Conservation (phyloP, 1,140 invertebrate genomes). For the Heliconius hermathena region DNA sequence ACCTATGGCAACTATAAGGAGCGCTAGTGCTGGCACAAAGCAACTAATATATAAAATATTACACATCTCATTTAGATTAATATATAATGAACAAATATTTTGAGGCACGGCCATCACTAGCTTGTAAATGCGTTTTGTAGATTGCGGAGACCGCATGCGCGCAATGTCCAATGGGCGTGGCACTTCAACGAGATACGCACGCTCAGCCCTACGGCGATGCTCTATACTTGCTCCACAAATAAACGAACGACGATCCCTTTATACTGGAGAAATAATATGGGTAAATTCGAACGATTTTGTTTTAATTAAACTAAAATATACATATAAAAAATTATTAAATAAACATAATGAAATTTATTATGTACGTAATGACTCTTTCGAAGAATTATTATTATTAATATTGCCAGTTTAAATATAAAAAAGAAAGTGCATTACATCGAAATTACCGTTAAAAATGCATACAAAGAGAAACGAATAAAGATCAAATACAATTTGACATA, state of each 20-base stretch:
- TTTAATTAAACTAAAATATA: neutral
- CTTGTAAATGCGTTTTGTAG: slow-evolving; percentile 25
- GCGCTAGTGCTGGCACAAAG: neutral
- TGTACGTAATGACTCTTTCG: too few relatives aligned
- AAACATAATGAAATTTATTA: too few relatives aligned
- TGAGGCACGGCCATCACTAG: slow-evolving; percentile 9
- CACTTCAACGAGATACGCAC: slow-evolving; percentile 26
- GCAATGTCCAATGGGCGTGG: slow-evolving; percentile 26
- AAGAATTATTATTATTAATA: too few relatives aligned
- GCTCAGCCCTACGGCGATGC: slow-evolving; percentile 21
- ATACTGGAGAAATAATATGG: neutral
- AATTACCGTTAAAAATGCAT: too few relatives aligned
- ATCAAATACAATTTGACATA: too few relatives aligned
- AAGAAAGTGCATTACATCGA: too few relatives aligned
- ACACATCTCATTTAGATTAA: neutral
- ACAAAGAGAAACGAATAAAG: too few relatives aligned
- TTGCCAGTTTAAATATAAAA: too few relatives aligned
- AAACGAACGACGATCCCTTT: neutral
- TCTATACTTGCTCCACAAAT: slow-evolving; percentile 21
- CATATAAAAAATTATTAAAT: too few relatives aligned
- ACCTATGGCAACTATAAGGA: neutral
- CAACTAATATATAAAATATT: neutral
- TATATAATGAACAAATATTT: neutral
- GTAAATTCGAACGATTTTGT: neutral
- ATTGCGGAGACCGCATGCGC: slow-evolving; percentile 31